Conservation (phyloP, 2,888 invertebrate genomes). For the Diaprepes abbreviatus region DNA sequence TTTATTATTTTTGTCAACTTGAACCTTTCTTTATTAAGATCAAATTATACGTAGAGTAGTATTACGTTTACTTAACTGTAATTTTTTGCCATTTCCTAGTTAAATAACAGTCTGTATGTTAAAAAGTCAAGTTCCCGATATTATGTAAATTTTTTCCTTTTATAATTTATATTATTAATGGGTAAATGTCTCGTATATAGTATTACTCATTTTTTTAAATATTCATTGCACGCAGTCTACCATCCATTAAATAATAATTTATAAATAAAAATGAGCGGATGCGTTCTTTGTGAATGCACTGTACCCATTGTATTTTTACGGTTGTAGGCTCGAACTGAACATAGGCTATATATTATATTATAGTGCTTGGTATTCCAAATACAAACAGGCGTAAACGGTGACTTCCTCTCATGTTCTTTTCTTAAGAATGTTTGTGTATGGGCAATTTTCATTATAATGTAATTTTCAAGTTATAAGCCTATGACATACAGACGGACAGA, state of each 20-base stretch:
- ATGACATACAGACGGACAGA: too few relatives aligned
- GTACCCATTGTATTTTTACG: conserved; percentile 32
- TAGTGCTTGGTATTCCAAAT: conserved; percentile 21
- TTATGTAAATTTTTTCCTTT: too few relatives aligned
- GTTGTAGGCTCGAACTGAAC: conserved; percentile 27
- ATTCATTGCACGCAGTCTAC: conserved; percentile 18
- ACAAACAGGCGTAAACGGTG: conserved; percentile 15
- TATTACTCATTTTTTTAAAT: conserved; percentile 13
- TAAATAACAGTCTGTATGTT: too few relatives aligned
- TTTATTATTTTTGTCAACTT: too few relatives aligned
- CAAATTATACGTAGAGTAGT: too few relatives aligned
- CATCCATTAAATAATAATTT: conserved; percentile 33
- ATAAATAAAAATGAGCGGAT: conserved; percentile 38
- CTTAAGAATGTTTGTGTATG: too few relatives aligned
- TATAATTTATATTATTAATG: not conserved
- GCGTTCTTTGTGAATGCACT: conserved; percentile 29
- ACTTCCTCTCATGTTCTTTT: too few relatives aligned
- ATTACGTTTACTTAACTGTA: too few relatives aligned
- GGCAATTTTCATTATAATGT: too few relatives aligned
- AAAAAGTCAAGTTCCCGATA: not conserved
- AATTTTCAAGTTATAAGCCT: too few relatives aligned
- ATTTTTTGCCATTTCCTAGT: too few relatives aligned
- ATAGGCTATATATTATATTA: conserved; percentile 9
- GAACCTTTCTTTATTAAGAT: too few relatives aligned
- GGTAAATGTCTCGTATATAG: not conserved